Conservation (phyloP, 92 coral and sea anemone genomes). For the Porites rus region DNA sequence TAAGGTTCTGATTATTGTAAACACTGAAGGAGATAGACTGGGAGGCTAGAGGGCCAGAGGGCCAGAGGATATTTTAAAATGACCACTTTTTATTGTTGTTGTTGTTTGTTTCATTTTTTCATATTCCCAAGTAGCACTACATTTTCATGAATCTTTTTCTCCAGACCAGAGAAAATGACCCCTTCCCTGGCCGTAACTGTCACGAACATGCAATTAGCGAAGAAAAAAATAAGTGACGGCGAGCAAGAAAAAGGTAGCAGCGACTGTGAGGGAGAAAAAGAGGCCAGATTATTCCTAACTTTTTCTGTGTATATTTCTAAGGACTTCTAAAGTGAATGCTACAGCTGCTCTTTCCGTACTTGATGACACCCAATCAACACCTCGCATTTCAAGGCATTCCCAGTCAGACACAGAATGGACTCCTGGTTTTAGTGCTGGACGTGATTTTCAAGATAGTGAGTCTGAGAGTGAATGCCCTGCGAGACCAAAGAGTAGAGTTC, state of each 20-base stretch:
- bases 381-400: neutral
- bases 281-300: neutral
- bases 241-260: neutral
- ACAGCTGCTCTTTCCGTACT: neutral
- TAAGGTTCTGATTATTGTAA: neutral
- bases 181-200: constrained; percentile 12
- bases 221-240: neutral
- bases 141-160: constrained; percentile 5
- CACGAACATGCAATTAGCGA: constrained; percentile 4
- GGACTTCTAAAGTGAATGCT: constrained; percentile 10
- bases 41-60: constrained; percentile 6
- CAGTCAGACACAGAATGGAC: constrained; percentile 48
- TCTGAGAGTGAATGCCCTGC: neutral
- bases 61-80: constrained; percentile 9
- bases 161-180: constrained; percentile 1
- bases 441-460: constrained; percentile 8
- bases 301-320: neutral
- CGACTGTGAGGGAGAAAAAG: neutral
- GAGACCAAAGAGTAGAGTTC: neutral
- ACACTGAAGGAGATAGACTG: neutral
- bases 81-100: neutral
- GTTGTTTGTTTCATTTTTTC: constrained; percentile 7
- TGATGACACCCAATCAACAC: neutral
- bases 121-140: neutral
- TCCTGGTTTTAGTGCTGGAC: constrained; percentile 23